phyloP scores from a whole-genome alignment of 2,113 vertebrate species.

The Hepsetus odoe region DNA sequence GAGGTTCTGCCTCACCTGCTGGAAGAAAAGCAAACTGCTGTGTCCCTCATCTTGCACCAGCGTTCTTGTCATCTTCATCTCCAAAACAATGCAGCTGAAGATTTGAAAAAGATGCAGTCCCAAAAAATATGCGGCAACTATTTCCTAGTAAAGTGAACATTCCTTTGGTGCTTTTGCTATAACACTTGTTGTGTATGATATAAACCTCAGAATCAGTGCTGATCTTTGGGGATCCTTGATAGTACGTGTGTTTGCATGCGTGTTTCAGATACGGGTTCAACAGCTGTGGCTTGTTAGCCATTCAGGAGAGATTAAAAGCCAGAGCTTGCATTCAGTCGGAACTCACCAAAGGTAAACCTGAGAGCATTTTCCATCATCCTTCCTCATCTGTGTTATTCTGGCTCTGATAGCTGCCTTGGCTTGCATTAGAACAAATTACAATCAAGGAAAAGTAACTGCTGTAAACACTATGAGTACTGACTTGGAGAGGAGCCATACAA shows the following conservation, averaged over 20 bases:
- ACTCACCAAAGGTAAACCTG: constrained; percentile 77
- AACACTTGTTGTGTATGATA: too few relatives aligned
- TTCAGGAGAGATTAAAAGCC: constrained; percentile 79
- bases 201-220: too few relatives aligned
- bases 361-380: not conserved
- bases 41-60: too few relatives aligned
- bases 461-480: not conserved
- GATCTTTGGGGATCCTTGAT: not conserved
- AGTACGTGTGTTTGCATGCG: not conserved
- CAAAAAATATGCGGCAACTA: too few relatives aligned
- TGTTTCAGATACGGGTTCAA: constrained; percentile 92
- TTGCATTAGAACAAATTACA: not conserved
- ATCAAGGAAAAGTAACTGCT: not conserved
- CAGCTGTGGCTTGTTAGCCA: constrained; percentile 82
- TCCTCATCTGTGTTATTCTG: not conserved
- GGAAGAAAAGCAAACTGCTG: too few relatives aligned
- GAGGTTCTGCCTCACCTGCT: too few relatives aligned
- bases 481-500: not conserved
- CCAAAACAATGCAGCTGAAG: too few relatives aligned
- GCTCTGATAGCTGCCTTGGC: not conserved
- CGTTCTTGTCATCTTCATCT: too few relatives aligned
- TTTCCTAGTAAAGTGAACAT: too few relatives aligned
- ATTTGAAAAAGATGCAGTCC: too few relatives aligned
- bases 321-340: constrained; percentile 76
- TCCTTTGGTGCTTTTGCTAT: too few relatives aligned